Evolutionary conservation across 1,140 invertebrate species (phyloP).

Genomic region (Drosophila rufa): DNA sequence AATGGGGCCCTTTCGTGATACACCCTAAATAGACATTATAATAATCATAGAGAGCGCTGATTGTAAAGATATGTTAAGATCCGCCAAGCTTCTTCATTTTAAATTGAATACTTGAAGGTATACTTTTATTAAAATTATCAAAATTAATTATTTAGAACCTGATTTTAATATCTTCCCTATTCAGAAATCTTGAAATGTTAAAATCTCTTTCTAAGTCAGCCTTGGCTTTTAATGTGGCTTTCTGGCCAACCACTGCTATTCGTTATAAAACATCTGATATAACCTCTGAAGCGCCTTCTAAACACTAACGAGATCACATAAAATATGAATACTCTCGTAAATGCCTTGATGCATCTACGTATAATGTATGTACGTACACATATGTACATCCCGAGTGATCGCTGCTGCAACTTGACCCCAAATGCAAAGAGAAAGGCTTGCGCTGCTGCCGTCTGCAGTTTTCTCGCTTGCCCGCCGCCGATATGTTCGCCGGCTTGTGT

Average conservation of each 20-base stretch:
- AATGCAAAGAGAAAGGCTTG: slow-evolving; percentile 66
- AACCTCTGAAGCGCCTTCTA: not conserved
- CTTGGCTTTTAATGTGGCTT: not conserved
- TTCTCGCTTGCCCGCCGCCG: slow-evolving; percentile 12
- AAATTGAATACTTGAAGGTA: not conserved
- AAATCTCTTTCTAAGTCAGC: no score
- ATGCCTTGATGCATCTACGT: slow-evolving; percentile 31
- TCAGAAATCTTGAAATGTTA: no score
- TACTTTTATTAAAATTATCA: not conserved
- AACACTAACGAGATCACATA: slow-evolving; percentile 18
- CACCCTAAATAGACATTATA: slow-evolving; percentile 1
- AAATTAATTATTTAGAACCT: not conserved
- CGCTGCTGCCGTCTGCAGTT: slow-evolving; percentile 23
- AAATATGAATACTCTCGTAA: slow-evolving; percentile 11
- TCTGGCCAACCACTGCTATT: no score
- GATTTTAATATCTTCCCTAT: not conserved
- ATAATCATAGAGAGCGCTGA: not conserved
- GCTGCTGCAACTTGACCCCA: slow-evolving; percentile 47
- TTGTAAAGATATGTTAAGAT: not conserved
- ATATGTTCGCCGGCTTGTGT: slow-evolving; percentile 14
- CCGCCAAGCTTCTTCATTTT: no score
- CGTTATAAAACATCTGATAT: slow-evolving; percentile 2
- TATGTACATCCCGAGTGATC: slow-evolving; percentile 24
- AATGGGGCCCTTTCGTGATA: not conserved
- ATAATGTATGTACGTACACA: slow-evolving; percentile 16